Evolutionary conservation across 2,888 invertebrate species (phyloP).

Genomic region (Philereme vetulata): DNA sequence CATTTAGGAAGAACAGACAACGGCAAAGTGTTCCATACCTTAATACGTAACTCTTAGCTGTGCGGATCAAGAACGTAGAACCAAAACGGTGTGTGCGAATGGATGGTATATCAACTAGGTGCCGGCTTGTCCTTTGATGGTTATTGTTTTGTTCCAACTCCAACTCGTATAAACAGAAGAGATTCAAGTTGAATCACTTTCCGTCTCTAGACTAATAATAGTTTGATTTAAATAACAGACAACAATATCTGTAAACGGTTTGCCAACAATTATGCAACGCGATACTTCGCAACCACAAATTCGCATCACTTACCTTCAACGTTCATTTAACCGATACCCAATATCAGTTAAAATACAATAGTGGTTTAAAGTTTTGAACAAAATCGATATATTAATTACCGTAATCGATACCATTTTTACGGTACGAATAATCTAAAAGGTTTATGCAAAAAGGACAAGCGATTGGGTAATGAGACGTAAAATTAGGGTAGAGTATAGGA

Average conservation of each 20-base stretch:
- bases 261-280: slow-evolving; percentile 36
- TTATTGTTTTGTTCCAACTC: too few species aligned
- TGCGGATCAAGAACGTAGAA: too few species aligned
- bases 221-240: too few species aligned
- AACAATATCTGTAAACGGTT: slow-evolving; percentile 1
- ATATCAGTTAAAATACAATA: slow-evolving; percentile 33
- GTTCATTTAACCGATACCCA: slow-evolving; percentile 36
- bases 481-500: slow-evolving; percentile 74
- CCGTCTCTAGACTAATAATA: too few species aligned
- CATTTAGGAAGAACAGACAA: too few species aligned
- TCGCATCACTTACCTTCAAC: slow-evolving; percentile 18
- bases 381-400: slow-evolving; percentile 49
- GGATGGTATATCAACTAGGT: too few species aligned
- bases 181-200: too few species aligned
- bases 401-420: slow-evolving; percentile 65
- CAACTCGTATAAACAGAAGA: too few species aligned
- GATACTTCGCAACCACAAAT: slow-evolving; percentile 32
- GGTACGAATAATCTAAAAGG: slow-evolving; percentile 61
- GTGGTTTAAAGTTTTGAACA: slow-evolving; percentile 35
- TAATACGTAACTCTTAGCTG: too few species aligned
- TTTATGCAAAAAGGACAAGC: slow-evolving; percentile 71
- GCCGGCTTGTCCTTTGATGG: too few species aligned
- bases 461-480: slow-evolving; percentile 76
- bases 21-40: too few species aligned
- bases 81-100: too few species aligned